Percentiles rank a stretch among this genome's conserved stretches.
phyloP scores from a whole-genome alignment of 2,888 invertebrate species.

The Plebejus anna region DNA sequence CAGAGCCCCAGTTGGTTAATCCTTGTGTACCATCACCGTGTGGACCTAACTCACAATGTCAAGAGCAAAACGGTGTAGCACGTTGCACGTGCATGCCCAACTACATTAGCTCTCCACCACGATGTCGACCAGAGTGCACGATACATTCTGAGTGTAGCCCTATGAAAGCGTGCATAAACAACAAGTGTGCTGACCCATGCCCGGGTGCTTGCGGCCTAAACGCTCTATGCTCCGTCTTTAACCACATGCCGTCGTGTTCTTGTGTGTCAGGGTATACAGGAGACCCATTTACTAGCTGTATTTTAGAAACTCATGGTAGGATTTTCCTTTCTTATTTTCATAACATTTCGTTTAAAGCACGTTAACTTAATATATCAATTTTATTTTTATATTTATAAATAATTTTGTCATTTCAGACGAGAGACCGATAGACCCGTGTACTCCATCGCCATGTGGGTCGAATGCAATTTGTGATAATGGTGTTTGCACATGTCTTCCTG shows the following conservation, averaged over 20 bases:
- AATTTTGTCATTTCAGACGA: slow-evolving; percentile 49
- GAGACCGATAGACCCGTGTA: slow-evolving; percentile 79
- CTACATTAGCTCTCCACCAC: slow-evolving; percentile 87
- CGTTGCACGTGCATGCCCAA: slow-evolving; percentile 86
- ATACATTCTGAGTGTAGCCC: slow-evolving; percentile 86
- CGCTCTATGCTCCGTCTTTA: slow-evolving; percentile 85
- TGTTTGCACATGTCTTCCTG: slow-evolving; percentile 84
- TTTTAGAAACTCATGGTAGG: slow-evolving; percentile 52
- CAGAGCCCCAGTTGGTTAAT: slow-evolving; percentile 55
- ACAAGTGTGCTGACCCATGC: slow-evolving; percentile 87
- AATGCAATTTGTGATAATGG: slow-evolving; percentile 83
- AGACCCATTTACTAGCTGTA: slow-evolving; percentile 84
- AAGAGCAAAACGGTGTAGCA: slow-evolving; percentile 82
- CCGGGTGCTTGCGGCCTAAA: slow-evolving; percentile 88
- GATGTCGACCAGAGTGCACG: slow-evolving; percentile 87
- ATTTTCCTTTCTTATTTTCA: slow-evolving; percentile 8
- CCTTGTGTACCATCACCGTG: slow-evolving; percentile 89
- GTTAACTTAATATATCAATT: background rate
- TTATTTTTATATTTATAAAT: background rate
- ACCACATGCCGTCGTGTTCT: slow-evolving; percentile 84
- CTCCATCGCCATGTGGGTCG: slow-evolving; percentile 85
- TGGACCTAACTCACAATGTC: slow-evolving; percentile 87
- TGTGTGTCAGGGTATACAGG: slow-evolving; percentile 85
- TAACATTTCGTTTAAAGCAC: background rate
- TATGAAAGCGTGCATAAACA: slow-evolving; percentile 84